phyloP scores from a whole-genome alignment of 2,113 vertebrate species.

The Zosterops lateralis region DNA sequence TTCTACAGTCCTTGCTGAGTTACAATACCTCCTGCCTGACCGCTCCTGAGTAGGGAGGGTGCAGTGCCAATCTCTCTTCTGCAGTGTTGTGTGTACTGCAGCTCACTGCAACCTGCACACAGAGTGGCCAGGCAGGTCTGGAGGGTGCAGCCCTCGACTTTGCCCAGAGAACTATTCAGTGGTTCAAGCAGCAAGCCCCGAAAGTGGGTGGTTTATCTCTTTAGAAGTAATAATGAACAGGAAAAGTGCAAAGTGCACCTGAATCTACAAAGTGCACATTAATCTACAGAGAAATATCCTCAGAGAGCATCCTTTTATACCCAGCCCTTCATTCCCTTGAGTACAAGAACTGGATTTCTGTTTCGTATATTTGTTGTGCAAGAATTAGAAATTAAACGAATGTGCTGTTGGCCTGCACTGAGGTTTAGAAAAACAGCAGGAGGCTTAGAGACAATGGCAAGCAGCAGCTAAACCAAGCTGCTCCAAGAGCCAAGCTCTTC shows the following conservation, averaged over 20 bases:
- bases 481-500: background rate
- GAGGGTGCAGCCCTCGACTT: rapidly evolving
- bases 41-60: background rate
- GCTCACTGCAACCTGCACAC: background rate
- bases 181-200: rapidly evolving
- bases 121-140: rapidly evolving
- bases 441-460: conserved; percentile 9
- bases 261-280: background rate
- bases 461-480: background rate
- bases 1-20: background rate
- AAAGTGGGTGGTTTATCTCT: background rate
- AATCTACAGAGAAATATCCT: background rate
- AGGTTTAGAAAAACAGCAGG: conserved; percentile 25
- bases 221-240: background rate
- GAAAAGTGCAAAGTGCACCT: background rate
- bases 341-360: background rate
- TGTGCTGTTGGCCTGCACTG: background rate
- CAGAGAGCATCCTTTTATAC: background rate
- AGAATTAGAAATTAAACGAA: conserved; percentile 11
- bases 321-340: background rate
- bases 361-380: background rate
- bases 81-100: rapidly evolving
- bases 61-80: background rate
- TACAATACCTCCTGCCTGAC: rapidly evolving
- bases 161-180: background rate